phyloP scores from a whole-genome alignment of 1,140 invertebrate genomes.

The Zaprionus lachaisei region DNA sequence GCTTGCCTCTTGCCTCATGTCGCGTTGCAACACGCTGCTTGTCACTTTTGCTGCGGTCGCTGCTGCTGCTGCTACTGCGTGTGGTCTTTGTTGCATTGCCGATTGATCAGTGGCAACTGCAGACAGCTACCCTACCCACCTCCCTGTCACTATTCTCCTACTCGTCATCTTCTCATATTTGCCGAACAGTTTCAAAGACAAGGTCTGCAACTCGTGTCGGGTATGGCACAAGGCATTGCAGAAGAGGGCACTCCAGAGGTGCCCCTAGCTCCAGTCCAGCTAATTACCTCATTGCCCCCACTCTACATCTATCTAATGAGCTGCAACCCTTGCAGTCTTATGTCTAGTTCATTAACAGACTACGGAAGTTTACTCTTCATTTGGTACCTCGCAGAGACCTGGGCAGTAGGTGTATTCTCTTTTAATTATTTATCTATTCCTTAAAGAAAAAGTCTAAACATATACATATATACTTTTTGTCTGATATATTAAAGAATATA shows the following conservation, averaged over 20 bases:
- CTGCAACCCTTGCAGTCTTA: neutral
- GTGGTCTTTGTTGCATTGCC: neutral
- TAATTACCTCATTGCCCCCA: neutral
- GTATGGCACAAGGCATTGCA: neutral
- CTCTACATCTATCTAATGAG: neutral
- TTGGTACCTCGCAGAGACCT: neutral
- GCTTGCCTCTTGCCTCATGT: neutral
- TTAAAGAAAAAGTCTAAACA: neutral
- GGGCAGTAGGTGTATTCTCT: neutral
- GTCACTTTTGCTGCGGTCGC: conserved; percentile 19
- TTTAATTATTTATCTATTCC: neutral
- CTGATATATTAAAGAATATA: too few species aligned
- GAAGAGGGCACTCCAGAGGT: neutral
- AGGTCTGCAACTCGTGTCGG: neutral
- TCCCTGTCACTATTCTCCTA: neutral
- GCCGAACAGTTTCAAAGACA: neutral
- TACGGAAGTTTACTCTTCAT: neutral
- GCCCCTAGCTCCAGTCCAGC: neutral
- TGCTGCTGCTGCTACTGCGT: neutral
- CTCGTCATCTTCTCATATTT: neutral
- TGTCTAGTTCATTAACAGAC: neutral
- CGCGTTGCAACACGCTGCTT: conserved; percentile 12
- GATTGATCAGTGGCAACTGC: neutral
- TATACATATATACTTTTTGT: neutral
- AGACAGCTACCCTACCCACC: neutral